Evolutionary conservation across 2,888 invertebrate species (phyloP).

Genomic region (Papilio elwesi): DNA sequence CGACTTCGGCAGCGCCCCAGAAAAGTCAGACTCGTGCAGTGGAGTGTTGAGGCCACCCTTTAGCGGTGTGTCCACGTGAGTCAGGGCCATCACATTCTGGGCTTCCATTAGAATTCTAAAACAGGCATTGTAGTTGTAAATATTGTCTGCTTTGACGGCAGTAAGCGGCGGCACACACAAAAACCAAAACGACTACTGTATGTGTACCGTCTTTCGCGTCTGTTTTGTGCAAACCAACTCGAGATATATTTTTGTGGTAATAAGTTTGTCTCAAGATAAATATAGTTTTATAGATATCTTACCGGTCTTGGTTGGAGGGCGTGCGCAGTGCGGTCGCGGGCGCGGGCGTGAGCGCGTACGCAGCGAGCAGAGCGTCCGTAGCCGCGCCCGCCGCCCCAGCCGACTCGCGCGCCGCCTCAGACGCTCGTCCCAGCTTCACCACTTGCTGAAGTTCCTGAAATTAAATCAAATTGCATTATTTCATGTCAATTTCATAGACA

Average conservation of each 20-base stretch:
- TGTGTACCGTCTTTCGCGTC: too few relatives aligned
- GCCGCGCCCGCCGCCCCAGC: constrained; percentile 88
- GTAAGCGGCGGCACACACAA: too few relatives aligned
- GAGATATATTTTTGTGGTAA: too few relatives aligned
- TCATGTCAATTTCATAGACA: too few relatives aligned
- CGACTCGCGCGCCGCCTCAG: constrained; percentile 95
- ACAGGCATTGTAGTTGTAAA: constrained; percentile 8
- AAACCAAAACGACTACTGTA: too few relatives aligned
- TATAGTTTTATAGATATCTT: neutral
- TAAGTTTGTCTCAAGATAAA: neutral
- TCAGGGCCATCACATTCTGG: constrained; percentile 98
- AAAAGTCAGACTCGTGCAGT: constrained; percentile 94
- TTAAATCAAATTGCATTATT: too few relatives aligned
- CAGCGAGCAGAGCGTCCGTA: constrained; percentile 94
- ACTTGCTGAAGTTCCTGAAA: constrained; percentile 93
- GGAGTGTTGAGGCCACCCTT: constrained; percentile 98
- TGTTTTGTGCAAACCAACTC: too few relatives aligned
- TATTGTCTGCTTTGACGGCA: too few relatives aligned
- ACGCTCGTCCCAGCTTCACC: constrained; percentile 95
- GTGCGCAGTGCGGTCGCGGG: constrained; percentile 90
- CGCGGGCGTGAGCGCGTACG: constrained; percentile 92
- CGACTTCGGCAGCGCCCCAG: constrained; percentile 90
- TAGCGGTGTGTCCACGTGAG: constrained; percentile 98
- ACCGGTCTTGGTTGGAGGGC: constrained; percentile 92
- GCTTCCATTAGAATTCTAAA: constrained; percentile 94